Percentiles rank a stretch among this genome's conserved stretches.
phyloP scores from a whole-genome alignment of 2,797 vertebrate genomes.

The Acipenser ruthenus region DNA sequence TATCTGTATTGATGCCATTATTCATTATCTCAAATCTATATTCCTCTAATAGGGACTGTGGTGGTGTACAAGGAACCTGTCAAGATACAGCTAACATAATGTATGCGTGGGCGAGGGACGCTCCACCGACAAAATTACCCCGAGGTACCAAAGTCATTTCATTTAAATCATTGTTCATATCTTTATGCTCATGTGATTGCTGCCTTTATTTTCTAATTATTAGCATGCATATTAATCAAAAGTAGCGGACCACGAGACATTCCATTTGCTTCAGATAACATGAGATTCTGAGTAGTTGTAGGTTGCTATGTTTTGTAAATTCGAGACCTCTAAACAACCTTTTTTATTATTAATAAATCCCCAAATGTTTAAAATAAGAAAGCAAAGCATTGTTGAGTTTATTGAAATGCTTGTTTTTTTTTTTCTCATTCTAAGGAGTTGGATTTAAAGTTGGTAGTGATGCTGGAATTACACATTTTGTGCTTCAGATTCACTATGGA shows the following conservation, averaged over 20 bases:
- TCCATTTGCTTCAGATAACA: too few species aligned
- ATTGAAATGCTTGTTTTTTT: constrained; percentile 11
- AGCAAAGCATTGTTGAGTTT: background rate
- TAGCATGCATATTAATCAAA: too few species aligned
- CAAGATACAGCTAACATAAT: constrained; percentile 79
- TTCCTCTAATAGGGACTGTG: constrained; percentile 75
- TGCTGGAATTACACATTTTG: constrained; percentile 75
- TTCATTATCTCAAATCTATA: too few species aligned
- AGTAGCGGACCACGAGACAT: too few species aligned
- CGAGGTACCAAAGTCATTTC: constrained; percentile 60
- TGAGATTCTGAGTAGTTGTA: too few species aligned
- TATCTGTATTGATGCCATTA: too few species aligned
- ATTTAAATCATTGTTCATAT: too few species aligned
- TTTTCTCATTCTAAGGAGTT: constrained; percentile 60
- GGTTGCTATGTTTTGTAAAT: too few species aligned
- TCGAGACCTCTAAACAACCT: too few species aligned
- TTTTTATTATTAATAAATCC: too few species aligned
- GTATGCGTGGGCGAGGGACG: constrained; percentile 93
- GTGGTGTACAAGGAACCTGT: constrained; percentile 73
- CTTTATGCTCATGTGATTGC: too few species aligned
- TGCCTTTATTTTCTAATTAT: background rate
- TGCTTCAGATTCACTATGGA: constrained; percentile 95
- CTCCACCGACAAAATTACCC: constrained; percentile 82
- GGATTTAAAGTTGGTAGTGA: constrained; percentile 89
- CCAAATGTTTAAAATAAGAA: too few species aligned